phyloP scores from a whole-genome alignment of 2,888 invertebrate species.

The Strigamia maritima region DNA sequence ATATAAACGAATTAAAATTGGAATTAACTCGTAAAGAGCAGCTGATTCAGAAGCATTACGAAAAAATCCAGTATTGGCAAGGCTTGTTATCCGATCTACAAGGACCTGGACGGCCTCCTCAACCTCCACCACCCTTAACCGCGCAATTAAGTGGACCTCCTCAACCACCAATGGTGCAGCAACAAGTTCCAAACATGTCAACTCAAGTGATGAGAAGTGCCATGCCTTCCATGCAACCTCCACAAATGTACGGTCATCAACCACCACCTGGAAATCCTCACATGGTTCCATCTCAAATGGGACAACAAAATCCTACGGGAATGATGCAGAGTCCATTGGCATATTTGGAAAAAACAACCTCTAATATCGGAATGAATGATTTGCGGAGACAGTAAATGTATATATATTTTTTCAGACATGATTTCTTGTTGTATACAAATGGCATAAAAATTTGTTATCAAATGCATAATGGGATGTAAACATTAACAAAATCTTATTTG shows the following conservation, averaged over 20 bases:
- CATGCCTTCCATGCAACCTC: constrained; percentile 31
- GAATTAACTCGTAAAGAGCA: constrained; percentile 88
- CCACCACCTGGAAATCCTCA: constrained; percentile 7
- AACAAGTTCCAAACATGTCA: constrained; percentile 16
- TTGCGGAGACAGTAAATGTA: constrained; percentile 13
- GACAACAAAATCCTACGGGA: constrained; percentile 44
- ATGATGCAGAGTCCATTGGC: constrained; percentile 75
- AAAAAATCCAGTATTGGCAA: constrained; percentile 89
- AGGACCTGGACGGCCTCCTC: constrained; percentile 44
- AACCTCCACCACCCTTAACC: constrained; percentile 35
- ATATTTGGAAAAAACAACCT: constrained; percentile 83
- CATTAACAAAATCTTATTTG: neutral
- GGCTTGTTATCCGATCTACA: constrained; percentile 59
- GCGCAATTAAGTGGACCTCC: constrained; percentile 25
- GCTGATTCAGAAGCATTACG: constrained; percentile 79
- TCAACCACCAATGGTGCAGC: neutral
- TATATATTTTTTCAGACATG: neutral
- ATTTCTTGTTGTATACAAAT: neutral
- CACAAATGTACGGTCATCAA: constrained; percentile 38
- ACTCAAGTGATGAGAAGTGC: neutral
- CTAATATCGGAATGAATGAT: constrained; percentile 83
- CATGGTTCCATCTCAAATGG: constrained; percentile 40
- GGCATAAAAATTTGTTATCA: neutral
- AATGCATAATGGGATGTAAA: neutral
- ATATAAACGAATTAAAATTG: constrained; percentile 76